These are phyloP conservation scores for Aphelinus atriplicis DNA, from an alignment of 1,140 invertebrate species.

Conservation along the genomic window DNA sequence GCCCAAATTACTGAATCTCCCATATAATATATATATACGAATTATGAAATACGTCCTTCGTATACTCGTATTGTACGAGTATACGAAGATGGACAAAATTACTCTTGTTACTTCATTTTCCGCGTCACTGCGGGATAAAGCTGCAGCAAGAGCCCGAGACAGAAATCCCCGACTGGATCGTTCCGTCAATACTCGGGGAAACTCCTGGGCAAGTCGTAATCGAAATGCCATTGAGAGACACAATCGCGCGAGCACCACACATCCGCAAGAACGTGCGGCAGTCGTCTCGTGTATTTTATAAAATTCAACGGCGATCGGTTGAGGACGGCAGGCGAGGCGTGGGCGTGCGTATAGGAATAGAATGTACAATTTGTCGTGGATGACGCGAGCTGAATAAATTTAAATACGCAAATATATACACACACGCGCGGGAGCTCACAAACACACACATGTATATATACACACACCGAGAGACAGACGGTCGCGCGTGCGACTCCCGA, in stretches of 20 bases:
- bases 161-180: not conserved
- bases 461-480: not conserved
- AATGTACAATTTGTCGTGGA: slow-evolving; percentile 36
- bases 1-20: too few species aligned
- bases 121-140: too few species aligned
- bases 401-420: not conserved
- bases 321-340: slow-evolving; percentile 1
- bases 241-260: too few species aligned
- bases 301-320: slow-evolving; percentile 5
- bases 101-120: too few species aligned
- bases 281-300: not conserved
- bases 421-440: too few species aligned
- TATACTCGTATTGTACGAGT: too few species aligned
- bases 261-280: too few species aligned
- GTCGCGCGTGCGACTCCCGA: not conserved
- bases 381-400: slow-evolving; percentile 28
- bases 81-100: too few species aligned
- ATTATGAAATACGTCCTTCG: too few species aligned
- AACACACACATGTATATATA: not conserved
- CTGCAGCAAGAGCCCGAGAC: not conserved
- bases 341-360: slow-evolving; percentile 24
- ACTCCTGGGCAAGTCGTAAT: not conserved
- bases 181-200: not conserved
- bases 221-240: not conserved
- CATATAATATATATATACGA: too few species aligned